phyloP scores from a whole-genome alignment of 2,888 invertebrate species.

The Morpho helenor region DNA sequence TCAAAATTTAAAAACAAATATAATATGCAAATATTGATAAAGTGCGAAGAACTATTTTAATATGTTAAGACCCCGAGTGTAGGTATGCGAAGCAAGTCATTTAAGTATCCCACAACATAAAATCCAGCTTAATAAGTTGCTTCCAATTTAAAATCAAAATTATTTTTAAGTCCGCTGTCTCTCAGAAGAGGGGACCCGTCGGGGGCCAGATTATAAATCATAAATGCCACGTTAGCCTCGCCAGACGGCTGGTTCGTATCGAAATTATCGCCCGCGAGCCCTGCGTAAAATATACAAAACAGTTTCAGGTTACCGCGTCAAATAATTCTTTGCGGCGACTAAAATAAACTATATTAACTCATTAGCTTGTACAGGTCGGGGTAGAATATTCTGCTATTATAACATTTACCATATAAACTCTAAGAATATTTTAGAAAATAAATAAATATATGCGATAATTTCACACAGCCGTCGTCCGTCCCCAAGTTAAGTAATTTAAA shows the following conservation, averaged over 20 bases:
- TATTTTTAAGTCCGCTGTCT: slow-evolving; percentile 67
- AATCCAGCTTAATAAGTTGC: slow-evolving; percentile 63
- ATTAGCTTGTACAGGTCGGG: slow-evolving; percentile 30
- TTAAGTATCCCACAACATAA: slow-evolving; percentile 53
- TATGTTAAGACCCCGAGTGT: neutral
- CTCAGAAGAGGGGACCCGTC: slow-evolving; percentile 61
- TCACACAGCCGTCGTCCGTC: no score
- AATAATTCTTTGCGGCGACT: slow-evolving; percentile 57
- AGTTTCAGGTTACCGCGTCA: slow-evolving; percentile 67
- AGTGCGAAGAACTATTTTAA: no score
- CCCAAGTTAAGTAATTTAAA: no score
- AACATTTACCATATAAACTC: neutral
- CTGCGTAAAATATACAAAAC: slow-evolving; percentile 69
- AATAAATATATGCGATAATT: neutral
- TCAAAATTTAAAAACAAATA: neutral
- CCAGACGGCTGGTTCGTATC: slow-evolving; percentile 53
- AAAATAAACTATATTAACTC: slow-evolving; percentile 57
- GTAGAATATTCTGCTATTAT: slow-evolving; percentile 12
- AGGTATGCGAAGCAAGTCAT: slow-evolving; percentile 28
- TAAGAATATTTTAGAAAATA: slow-evolving; percentile 1
- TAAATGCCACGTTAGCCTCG: slow-evolving; percentile 68
- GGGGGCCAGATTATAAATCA: slow-evolving; percentile 74
- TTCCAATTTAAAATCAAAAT: slow-evolving; percentile 72
- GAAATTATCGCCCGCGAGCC: slow-evolving; percentile 69
- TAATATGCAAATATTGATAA: no score